These are phyloP conservation scores for Ips typographus DNA, from an alignment of 1,140 invertebrate genomes.

Conservation along the genomic window DNA sequence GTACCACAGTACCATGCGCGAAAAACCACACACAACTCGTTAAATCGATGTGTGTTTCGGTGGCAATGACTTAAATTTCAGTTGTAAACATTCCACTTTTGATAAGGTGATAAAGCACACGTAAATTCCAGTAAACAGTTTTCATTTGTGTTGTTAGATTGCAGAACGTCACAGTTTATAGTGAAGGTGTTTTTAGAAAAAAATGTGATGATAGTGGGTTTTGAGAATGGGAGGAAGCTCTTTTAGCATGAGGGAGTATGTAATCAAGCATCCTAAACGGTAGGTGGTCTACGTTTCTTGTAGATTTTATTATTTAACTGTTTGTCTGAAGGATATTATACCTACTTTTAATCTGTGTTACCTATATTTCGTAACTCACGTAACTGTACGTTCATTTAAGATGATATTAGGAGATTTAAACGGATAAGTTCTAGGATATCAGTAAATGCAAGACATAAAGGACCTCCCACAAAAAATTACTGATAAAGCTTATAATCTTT, in stretches of 20 bases:
- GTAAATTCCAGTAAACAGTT: neutral
- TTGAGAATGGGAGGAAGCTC: neutral
- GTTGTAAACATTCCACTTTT: slow-evolving; percentile 9
- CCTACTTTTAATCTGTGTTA: slow-evolving; percentile 3
- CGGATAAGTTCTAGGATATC: neutral
- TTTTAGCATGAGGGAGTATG: neutral
- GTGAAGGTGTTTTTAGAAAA: neutral
- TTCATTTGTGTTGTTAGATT: slow-evolving; percentile 1
- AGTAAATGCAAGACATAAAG: neutral
- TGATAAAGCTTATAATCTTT: neutral
- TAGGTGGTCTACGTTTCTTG: neutral
- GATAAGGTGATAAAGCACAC: slow-evolving; percentile 7
- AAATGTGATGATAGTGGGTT: neutral
- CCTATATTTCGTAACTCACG: neutral
- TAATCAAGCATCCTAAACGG: neutral
- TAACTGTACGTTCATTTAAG: neutral
- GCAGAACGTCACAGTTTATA: neutral
- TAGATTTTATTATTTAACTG: neutral
- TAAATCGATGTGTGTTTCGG: neutral
- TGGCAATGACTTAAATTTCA: neutral
- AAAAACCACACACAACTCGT: neutral
- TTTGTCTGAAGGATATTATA: neutral
- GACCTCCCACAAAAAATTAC: neutral
- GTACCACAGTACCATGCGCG: slow-evolving; percentile 13
- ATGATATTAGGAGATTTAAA: neutral